Base-by-base conservation (phyloP, 2,888 invertebrate genomes). In the Melipona bicolor region DNA sequence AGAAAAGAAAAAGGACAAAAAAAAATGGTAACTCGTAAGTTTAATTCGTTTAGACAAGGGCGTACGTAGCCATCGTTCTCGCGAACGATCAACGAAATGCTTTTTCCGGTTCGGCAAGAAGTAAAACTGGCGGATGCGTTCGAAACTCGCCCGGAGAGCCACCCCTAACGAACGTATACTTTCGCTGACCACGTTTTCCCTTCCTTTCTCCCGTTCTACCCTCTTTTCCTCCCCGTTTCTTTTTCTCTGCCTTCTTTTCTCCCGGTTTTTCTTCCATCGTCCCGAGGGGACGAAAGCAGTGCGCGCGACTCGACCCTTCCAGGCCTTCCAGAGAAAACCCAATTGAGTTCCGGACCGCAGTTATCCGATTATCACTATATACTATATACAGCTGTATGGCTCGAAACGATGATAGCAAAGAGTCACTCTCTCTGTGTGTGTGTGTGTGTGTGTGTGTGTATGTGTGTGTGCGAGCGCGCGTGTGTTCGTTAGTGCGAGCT, bases 301-400 rank as follows among this genome's bases (percentile, higher is more conserved):
- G 82, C 83, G 77, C 79, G 80, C 71, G 65, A 68, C 82, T 87
- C 24, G 83, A 79, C 83, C 82, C 85, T 82, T 71, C 79, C 70
- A n/a, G 27, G 67, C 76, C 79, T 68, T 9, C 9, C 43, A 9
- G 84, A 67, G 54, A 83, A 24, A 89, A 89, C 90, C 89, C 92
- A 89, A 92, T 93, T 89, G 92, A 90, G 90, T 90, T 92, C 87
- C 85, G 90, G 90, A 88, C 86, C 90, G 89, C 90, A 87, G 90
- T 92, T 92, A 93, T 92, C 90, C 91, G 91, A 92, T 92, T 92
- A 93, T 91, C 88, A 84, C 88, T 87, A 86, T 87, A 86, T 78
- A 87, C 62, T 78, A 78, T 59, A 77, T 21, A 79, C n/a, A 43
- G 9, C 50, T 52, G 81, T 59, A 59, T 69, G 68, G 52, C 21